phyloP scores from a whole-genome alignment of 2,113 vertebrate genomes.

The Caretta caretta region DNA sequence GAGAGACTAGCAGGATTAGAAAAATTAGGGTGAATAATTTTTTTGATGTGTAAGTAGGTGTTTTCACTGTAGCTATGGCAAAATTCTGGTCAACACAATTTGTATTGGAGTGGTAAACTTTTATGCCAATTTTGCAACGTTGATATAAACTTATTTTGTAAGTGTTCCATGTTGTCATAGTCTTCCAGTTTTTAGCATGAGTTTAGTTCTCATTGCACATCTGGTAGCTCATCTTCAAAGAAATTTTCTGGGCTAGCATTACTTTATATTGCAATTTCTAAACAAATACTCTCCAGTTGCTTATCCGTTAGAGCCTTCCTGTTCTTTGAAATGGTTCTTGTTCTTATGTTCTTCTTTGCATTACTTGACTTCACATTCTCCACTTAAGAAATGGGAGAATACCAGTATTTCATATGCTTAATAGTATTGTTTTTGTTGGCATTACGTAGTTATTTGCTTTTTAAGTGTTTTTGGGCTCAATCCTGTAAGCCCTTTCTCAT shows the following conservation, averaged over 20 bases:
- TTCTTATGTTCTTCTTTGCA: not conserved
- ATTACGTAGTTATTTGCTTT: not conserved
- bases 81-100: conserved; percentile 10
- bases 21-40: not conserved
- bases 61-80: not conserved
- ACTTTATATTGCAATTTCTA: not conserved
- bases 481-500: not conserved
- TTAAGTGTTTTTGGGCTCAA: not conserved
- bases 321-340: not conserved
- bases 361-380: not conserved
- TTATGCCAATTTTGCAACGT: not conserved
- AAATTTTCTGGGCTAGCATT: rapidly evolving
- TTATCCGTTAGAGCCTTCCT: rapidly evolving
- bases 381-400: not conserved
- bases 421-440: not conserved
- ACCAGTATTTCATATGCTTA: rapidly evolving
- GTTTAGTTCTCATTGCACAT: not conserved
- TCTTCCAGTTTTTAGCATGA: not conserved
- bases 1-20: not conserved
- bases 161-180: not conserved
- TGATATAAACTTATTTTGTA: not conserved
- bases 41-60: not conserved
- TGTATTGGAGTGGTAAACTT: not conserved
- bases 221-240: not conserved
- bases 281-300: not conserved